These are phyloP conservation scores for Phortica variegata DNA, from an alignment of 1,140 invertebrate species.

Conservation along the genomic window DNA sequence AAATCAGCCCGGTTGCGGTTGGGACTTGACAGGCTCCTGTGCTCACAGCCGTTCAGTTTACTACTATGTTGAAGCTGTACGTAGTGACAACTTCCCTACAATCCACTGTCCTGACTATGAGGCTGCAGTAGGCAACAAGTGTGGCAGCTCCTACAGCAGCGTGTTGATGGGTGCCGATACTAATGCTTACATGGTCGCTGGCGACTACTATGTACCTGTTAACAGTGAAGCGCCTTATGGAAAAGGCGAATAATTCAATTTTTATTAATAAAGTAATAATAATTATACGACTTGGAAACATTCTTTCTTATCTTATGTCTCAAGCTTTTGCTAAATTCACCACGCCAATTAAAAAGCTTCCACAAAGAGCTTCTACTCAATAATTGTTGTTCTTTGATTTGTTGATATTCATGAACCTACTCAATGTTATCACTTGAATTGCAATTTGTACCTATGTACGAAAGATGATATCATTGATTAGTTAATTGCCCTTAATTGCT, in stretches of 20 bases:
- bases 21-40: conserved; percentile 39
- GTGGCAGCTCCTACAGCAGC: conserved; percentile 25
- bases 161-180: conserved; percentile 19
- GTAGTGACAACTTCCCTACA: conserved; percentile 18
- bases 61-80: conserved; percentile 38
- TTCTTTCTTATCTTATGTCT: no score
- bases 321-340: no score
- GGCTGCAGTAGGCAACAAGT: conserved; percentile 15
- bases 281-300: no score
- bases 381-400: no score
- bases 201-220: conserved; percentile 27
- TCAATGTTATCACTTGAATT: no score
- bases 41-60: conserved; percentile 35
- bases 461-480: no score
- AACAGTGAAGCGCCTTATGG: conserved; percentile 16
- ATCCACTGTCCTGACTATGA: conserved; percentile 20
- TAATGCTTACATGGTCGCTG: conserved; percentile 13
- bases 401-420: no score
- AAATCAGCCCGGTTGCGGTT: conserved; percentile 62
- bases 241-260: conserved; percentile 10
- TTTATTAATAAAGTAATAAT: neutral
- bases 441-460: no score
- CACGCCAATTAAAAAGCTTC: no score
- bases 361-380: no score
- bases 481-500: no score